phyloP scores from a whole-genome alignment of 2,797 vertebrate genomes.

The Parauchenoglanis punctatus region DNA sequence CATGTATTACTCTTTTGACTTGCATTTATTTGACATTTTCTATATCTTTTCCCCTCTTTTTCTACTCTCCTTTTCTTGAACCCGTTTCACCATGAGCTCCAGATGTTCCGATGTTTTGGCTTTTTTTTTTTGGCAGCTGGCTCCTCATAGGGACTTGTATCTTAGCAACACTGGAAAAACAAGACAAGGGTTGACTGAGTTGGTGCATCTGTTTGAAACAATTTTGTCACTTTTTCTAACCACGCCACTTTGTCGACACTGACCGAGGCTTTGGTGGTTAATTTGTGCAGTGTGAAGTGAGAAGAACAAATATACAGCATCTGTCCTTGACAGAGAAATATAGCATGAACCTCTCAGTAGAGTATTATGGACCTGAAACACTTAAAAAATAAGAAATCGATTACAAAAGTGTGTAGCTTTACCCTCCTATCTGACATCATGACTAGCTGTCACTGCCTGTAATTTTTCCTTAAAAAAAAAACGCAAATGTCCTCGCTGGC shows the following conservation, averaged over 20 bases:
- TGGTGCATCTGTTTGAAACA: constrained; percentile 41
- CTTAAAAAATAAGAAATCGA: not conserved
- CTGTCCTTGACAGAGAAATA: not conserved
- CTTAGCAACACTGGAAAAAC: constrained; percentile 67
- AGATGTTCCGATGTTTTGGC: constrained; percentile 64
- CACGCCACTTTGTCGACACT: not conserved
- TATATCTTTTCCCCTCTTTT: constrained; percentile 10
- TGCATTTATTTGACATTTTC: not conserved
- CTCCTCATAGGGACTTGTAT: constrained; percentile 64
- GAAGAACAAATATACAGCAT: not conserved
- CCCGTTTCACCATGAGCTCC: constrained; percentile 63
- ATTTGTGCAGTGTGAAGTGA: not conserved
- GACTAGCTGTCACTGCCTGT: not conserved
- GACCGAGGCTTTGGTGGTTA: not conserved
- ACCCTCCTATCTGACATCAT: not conserved
- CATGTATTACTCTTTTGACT: not conserved
- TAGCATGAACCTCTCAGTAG: not conserved
- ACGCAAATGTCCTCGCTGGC: not conserved
- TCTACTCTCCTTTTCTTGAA: constrained; percentile 31
- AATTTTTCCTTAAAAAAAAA: not conserved
- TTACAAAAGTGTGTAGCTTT: not conserved
- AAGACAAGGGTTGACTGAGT: constrained; percentile 48
- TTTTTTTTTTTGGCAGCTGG: constrained; percentile 60
- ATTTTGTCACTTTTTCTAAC: constrained; percentile 20
- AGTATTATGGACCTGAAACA: not conserved